Evolutionary conservation across 2,797 vertebrate genomes (phyloP).

Genomic region (Microctenopoma stevenorrisi): DNA sequence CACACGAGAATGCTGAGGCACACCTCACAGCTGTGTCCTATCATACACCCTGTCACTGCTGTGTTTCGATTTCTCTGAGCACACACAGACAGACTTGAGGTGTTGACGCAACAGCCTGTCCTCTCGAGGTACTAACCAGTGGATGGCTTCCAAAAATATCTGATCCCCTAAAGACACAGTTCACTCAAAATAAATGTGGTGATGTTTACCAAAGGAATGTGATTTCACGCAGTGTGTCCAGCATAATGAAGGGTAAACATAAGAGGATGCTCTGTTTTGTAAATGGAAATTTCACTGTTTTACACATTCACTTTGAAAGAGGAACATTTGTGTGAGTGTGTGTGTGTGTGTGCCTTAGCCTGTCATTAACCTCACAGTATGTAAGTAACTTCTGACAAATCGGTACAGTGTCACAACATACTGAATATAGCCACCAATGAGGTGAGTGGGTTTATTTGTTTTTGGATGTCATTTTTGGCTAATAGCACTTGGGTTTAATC

Average conservation of each 20-base stretch:
- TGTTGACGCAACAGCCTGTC: slow-evolving; percentile 17
- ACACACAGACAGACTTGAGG: not conserved
- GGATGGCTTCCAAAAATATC: slow-evolving; percentile 47
- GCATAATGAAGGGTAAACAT: slow-evolving; percentile 24
- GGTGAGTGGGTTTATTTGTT: not conserved
- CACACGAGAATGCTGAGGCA: not conserved
- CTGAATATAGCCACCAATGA: not conserved
- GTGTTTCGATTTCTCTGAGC: slow-evolving; percentile 6
- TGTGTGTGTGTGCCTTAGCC: slow-evolving; percentile 35
- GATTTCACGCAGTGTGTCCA: slow-evolving; percentile 14
- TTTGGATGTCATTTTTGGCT: not conserved
- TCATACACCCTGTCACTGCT: slow-evolving; percentile 1
- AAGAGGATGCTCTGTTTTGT: slow-evolving; percentile 18
- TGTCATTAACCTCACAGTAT: slow-evolving; percentile 64
- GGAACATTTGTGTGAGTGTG: not conserved
- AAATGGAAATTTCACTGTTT: slow-evolving; percentile 50
- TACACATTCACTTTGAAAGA: slow-evolving; percentile 32
- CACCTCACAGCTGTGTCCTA: slow-evolving; percentile 28
- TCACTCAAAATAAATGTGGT: slow-evolving; percentile 21
- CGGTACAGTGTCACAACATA: not conserved
- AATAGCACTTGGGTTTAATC: not conserved
- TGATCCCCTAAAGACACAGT: slow-evolving; percentile 43
- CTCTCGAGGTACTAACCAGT: slow-evolving; percentile 26
- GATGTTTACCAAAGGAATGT: slow-evolving; percentile 24
- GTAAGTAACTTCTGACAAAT: slow-evolving; percentile 39